Base-by-base conservation (phyloP, 2,113 vertebrate species). In the Sinocyclocheilus maitianheensis region DNA sequence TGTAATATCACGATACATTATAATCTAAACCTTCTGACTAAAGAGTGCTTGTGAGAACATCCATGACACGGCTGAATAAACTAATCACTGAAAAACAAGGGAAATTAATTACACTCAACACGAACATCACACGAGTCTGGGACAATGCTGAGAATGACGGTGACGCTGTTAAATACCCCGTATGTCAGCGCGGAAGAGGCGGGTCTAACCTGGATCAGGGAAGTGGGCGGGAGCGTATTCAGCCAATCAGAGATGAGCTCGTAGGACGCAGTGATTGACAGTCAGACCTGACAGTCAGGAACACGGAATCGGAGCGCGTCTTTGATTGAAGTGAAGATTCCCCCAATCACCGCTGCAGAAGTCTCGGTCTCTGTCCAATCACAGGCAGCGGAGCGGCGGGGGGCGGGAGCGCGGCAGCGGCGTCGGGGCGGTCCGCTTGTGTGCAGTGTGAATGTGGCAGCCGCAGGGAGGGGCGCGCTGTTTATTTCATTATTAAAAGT, bases 361-460 rank as follows among this genome's bases (percentile, higher is more conserved):
- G 2, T 43, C 1, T 22, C 55, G 0, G 14, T 0, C 0, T 0
- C 0, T 24, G n/a, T 11, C 93, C 93, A 95, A 94, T 95, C 81
- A 87, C 0, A 77, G 77, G 0, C 11, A 0, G 16, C 0, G 3
- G 18, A 87, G 3, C 53, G 4, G 1, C 77, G 79, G 37, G 91
- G 90, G 87, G 83, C 94, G 94, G 53, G 90, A 91, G 83, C 0
- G 34, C 4, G 74, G 20, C 26, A 55, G 89, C 90, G 89, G 90
- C 90, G 80, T 93, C 91, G 74, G 91, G 92, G 89, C 91, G 91
- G 89, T 94, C 92, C 92, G 93, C 93, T 92, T 46, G 84, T 91
- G 92, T 93, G 92, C 90, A 90, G 90, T 92, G 93, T 93, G 92
- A 94, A 93, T 95, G 94, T 95, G 93, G 94, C 93, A 93, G 87